These are phyloP conservation scores for Agapornis canus DNA, from an alignment of 2,797 vertebrate genomes.

Conservation along the genomic window DNA sequence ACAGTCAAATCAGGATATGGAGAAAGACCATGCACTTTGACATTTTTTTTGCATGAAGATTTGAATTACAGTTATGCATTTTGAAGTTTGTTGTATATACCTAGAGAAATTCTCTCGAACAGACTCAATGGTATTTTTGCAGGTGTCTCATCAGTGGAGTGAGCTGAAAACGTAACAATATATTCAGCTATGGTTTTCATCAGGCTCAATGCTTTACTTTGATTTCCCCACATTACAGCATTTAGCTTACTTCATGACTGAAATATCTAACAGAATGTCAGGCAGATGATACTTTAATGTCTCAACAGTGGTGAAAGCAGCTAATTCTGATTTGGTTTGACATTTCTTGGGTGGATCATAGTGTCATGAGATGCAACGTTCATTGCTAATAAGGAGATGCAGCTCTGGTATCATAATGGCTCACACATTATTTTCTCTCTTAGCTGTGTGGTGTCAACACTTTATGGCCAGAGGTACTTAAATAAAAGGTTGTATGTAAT, in stretches of 20 bases:
- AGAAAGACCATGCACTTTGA: not conserved
- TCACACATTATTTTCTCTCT: not conserved
- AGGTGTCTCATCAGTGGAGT: not conserved
- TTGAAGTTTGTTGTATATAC: not conserved
- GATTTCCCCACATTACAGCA: not conserved
- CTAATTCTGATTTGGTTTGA: not conserved
- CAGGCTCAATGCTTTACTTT: not conserved
- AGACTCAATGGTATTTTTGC: not conserved
- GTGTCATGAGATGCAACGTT: not conserved
- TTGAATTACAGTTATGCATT: not conserved
- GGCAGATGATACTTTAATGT: not conserved
- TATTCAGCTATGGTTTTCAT: not conserved
- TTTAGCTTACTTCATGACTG: not conserved
- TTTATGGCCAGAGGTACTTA: not conserved
- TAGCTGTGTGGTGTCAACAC: not conserved
- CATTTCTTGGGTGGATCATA: not conserved
- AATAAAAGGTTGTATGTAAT: not conserved
- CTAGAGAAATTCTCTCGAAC: not conserved
- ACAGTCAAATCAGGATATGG: not conserved
- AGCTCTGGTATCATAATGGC: not conserved
- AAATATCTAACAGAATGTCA: not conserved
- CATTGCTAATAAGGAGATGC: not conserved
- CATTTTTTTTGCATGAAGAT: not conserved
- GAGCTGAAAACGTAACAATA: not conserved
- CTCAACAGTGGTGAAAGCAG: not conserved